These are phyloP conservation scores for Sardina pilchardus DNA, from an alignment of 2,113 vertebrate genomes.

Conservation along the genomic window DNA sequence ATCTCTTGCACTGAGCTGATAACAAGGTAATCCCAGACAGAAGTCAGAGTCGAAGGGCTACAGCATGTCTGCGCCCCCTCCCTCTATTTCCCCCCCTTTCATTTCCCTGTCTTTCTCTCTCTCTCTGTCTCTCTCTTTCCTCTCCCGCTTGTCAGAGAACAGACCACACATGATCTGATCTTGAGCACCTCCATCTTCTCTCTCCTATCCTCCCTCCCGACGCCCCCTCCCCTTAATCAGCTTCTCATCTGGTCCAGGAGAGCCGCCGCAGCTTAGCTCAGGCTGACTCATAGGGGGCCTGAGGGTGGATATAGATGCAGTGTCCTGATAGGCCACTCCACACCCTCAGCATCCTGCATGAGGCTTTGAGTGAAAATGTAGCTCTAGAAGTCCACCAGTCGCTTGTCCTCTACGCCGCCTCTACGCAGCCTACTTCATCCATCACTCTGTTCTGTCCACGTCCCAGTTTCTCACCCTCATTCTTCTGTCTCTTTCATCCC, in stretches of 20 bases:
- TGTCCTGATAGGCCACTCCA: not conserved
- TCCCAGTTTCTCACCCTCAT: not conserved
- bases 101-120: not conserved
- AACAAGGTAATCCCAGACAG: too few relatives aligned
- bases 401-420: not conserved
- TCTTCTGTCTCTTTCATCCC: not conserved
- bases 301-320: not conserved
- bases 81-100: not conserved
- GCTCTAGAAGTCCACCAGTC: not conserved
- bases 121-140: not conserved
- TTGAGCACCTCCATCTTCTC: not conserved
- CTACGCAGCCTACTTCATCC: not conserved
- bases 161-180: not conserved
- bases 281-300: not conserved
- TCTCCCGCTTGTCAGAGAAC: not conserved
- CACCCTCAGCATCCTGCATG: not conserved
- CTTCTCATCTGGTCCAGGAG: not conserved
- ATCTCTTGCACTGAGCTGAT: not conserved
- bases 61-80: not conserved
- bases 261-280: not conserved
- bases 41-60: not conserved
- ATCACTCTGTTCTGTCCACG: not conserved
- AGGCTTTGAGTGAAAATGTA: not conserved
- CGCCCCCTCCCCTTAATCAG: not conserved
- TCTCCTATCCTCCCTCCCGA: not conserved